Evolutionary conservation across 2,888 invertebrate species (phyloP), one percentile per base, ranked within the genome.

Genomic region (Tiliacea citrago): DNA sequence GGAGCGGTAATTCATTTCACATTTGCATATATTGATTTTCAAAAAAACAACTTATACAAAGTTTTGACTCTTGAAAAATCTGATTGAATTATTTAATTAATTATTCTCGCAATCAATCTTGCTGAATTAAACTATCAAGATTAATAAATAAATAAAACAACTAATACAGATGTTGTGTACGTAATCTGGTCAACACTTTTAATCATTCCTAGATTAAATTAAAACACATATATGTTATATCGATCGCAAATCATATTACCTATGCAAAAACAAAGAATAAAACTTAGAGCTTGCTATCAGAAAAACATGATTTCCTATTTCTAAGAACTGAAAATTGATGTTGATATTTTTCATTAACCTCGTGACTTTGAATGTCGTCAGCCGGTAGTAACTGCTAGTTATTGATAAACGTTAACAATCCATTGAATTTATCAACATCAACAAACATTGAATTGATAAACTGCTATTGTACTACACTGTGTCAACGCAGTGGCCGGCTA

Each of bases 401-500:
- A 42, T 49, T 60, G n/a, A 58, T 63, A 71, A 73, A 24, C 21
- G 47, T 65, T 55, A 67, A 49, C 24, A 62, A 73, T 73, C 69
- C 49, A 58, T n/a, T 67, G 35, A 61, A 58, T 29, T 29, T 6
- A 29, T 61, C 47, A 51, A 61, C 24, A 75, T 57, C 35, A 69
- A 77, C 53, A 79, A 77, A 67, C 63, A 55, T 49, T 57, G 49
- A 53, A 49, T 85, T 83, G 75, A 77, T 75, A 24, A 68, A 80
- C 86, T 69, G 83, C 61, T 65, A 72, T 79, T 70, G 53, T 77
- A 63, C 18, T 86, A 79, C 24, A 66, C 84, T 87, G 82, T 82
- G 82, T 13, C 47, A 29, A 60, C 42, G 65, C 12, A 51, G 73
- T 39, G 65, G 35, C 72, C 70, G 68, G 53, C 49, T 66, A 77